Evolutionary conservation across 1,140 invertebrate species (phyloP).

Genomic region (Magallana angulata): DNA sequence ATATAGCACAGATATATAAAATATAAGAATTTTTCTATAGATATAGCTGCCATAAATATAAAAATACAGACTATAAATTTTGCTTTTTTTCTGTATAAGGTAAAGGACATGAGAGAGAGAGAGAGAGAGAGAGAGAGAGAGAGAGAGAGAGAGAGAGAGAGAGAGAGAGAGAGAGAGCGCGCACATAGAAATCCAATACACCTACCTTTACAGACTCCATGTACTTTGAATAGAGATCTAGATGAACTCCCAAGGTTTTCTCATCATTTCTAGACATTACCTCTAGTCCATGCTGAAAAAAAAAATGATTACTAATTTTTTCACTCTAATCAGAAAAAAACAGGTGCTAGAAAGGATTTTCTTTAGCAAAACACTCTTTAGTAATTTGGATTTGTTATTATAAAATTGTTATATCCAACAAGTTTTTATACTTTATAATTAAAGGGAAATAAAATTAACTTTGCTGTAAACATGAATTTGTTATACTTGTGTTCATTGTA

Average conservation of each 20-base stretch:
- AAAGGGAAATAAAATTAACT: no score
- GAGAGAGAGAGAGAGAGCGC: neutral
- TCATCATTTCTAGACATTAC: slow-evolving; percentile 77
- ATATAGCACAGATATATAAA: neutral
- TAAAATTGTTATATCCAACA: no score
- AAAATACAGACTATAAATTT: neutral
- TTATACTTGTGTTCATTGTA: no score
- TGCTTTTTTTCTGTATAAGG: no score
- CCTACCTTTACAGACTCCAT: slow-evolving; percentile 77
- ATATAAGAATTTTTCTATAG: neutral
- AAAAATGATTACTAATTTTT: neutral
- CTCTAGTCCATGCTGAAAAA: slow-evolving; percentile 77
- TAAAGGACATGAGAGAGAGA: no score
- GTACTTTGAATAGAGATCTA: slow-evolving; percentile 78
- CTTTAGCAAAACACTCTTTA: no score
- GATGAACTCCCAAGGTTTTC: slow-evolving; percentile 76
- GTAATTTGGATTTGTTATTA: no score
- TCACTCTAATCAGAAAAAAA: neutral
- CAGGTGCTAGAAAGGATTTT: no score
- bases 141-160: neutral
- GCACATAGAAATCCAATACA: neutral
- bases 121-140: neutral
- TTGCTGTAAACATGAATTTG: no score
- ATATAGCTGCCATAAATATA: neutral
- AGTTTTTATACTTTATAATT: no score